Evolutionary conservation across 2,797 vertebrate species (phyloP), one percentile per base, ranked within the genome.

Genomic region (Mus caroli): DNA sequence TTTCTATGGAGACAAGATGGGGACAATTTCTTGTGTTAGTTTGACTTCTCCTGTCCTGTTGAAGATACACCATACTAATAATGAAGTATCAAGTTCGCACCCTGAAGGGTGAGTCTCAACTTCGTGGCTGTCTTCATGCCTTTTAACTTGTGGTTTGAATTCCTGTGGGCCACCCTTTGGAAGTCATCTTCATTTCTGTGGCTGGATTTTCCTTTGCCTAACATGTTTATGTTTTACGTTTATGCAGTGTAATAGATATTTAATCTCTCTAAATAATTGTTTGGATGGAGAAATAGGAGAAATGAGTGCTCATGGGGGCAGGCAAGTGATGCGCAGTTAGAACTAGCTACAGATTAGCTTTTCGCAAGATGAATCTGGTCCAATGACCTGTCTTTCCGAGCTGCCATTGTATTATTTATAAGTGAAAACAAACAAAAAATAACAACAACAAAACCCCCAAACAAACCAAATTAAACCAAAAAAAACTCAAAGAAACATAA

Each of bases 191-290:
- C 50, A 71, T 82, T 67, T 78, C 83, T 34, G 69, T 28, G 50
- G 67, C 40, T 87, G 67, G 69, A 56, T 96, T 95, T 46, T n/a
- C 50, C 56, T 84, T 89, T 84, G n/a, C 60, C 26, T 86, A 76
- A 0, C 83, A 56, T 71, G 17, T 50, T 89, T 83, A 60, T 28
- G 52, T 84, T 73, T 86, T 40, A 1, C n/a, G 43, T 52, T 76
- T 94, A 43, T 60, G 58, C 46, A 60, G 26, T 34, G 37, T 10
- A 40, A 26, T 60, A 79, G 94, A 46, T 79, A 15, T 56, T 84
- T 90, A 52, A 83, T 26, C 28, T 93, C 31, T 77, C 46, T 79
- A 50, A 34, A 7, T n/a, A 75, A 83, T 50, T 84, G 77, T 71
- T 93, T 80, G 90, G 71, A 40, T n/a, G 79, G 87, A 92, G 56